phyloP scores from a whole-genome alignment of 2,888 invertebrate species.

The Drosophila nr. perissopoda region DNA sequence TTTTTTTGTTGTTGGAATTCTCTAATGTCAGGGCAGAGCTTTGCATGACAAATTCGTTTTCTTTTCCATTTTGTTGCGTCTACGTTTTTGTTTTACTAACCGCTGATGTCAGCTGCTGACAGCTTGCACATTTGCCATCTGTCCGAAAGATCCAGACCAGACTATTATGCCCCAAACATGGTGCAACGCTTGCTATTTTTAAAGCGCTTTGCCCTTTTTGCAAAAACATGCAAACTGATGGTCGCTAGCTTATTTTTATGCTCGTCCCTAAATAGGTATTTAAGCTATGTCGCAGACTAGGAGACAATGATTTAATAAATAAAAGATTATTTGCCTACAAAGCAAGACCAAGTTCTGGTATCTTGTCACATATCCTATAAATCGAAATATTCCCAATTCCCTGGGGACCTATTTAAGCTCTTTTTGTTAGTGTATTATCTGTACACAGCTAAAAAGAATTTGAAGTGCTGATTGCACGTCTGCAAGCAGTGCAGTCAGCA shows the following conservation, averaged over 20 bases:
- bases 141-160: constrained; percentile 40
- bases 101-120: constrained; percentile 66
- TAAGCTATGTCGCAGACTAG: background rate
- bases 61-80: background rate
- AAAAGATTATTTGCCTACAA: background rate
- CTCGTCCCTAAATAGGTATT: background rate
- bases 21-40: constrained; percentile 50
- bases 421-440: constrained; percentile 18
- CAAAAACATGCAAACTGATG: constrained; percentile 20
- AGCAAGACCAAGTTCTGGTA: background rate
- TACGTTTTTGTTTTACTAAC: constrained; percentile 41
- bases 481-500: constrained; percentile 16
- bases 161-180: constrained; percentile 31
- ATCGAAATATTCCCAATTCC: background rate
- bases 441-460: constrained; percentile 11
- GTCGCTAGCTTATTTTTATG: constrained; percentile 28
- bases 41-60: constrained; percentile 46
- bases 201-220: constrained; percentile 19
- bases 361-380: background rate
- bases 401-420: constrained; percentile 8
- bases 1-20: constrained; percentile 59
- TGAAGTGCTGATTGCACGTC: constrained; percentile 27
- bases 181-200: constrained; percentile 56
- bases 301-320: background rate
- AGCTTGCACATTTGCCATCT: constrained; percentile 62